These are phyloP conservation scores for Eulemur rufifrons DNA, from an alignment of 2,113 vertebrate species.

Conservation along the genomic window DNA sequence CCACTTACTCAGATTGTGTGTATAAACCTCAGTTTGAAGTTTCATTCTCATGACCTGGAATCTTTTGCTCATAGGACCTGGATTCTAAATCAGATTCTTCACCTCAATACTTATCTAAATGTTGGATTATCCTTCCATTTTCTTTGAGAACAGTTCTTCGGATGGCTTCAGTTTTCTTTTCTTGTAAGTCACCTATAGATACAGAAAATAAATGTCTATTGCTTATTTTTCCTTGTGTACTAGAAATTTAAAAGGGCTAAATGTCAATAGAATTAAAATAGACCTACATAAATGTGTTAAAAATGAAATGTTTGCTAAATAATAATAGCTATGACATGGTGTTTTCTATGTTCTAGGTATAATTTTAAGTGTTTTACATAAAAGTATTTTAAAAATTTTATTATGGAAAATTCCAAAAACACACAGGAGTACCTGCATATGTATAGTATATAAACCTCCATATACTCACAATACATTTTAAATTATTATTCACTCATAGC, in stretches of 20 bases:
- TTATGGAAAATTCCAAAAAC: constrained; percentile 15
- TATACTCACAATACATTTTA: not conserved
- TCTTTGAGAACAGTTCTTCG: not conserved
- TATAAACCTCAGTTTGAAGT: not conserved
- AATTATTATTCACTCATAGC: not conserved
- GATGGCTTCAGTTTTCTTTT: constrained; percentile 13
- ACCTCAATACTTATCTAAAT: not conserved
- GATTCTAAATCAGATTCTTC: not conserved
- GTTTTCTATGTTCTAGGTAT: not conserved
- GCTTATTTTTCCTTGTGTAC: not conserved
- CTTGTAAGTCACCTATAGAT: not conserved
- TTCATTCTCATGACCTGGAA: not conserved
- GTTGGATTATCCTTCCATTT: not conserved
- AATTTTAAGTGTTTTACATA: constrained; percentile 35
- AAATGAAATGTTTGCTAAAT: not conserved
- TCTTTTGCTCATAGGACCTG: not conserved
- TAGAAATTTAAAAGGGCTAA: not conserved
- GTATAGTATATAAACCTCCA: not conserved
- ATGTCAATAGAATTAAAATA: constrained; percentile 24
- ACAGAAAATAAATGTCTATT: constrained; percentile 1
- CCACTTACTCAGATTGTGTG: not conserved
- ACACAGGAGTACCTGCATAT: not conserved
- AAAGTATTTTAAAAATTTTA: not conserved
- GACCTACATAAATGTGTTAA: not conserved
- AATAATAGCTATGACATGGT: not conserved